These are phyloP conservation scores for Brevimyrus niger DNA, from an alignment of 2,113 vertebrate genomes.

Conservation along the genomic window DNA sequence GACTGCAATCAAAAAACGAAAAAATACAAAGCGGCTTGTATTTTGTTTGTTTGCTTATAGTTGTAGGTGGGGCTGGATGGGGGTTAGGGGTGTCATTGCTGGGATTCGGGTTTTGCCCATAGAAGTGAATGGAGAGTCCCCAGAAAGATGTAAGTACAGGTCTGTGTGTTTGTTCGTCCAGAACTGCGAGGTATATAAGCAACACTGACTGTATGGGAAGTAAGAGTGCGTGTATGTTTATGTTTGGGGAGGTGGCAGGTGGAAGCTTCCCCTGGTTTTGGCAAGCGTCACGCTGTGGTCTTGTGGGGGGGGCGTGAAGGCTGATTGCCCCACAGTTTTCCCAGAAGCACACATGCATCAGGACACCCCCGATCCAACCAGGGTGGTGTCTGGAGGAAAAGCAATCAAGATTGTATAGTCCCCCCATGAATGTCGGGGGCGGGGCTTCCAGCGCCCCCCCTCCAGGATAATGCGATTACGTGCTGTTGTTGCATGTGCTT, in stretches of 20 bases:
- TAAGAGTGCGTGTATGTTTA: neutral
- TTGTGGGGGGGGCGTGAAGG: neutral
- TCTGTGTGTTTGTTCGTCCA: neutral
- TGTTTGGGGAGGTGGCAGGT: neutral
- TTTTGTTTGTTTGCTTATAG: no score
- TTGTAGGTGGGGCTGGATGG: no score
- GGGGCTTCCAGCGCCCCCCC: constrained; percentile 12
- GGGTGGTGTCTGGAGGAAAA: neutral
- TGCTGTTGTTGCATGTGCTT: constrained; percentile 13
- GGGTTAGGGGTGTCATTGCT: no score
- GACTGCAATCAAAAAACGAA: no score
- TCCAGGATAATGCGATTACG: constrained; percentile 35
- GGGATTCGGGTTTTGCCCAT: no score
- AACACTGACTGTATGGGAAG: neutral
- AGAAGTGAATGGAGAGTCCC: no score
- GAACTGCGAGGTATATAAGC: neutral
- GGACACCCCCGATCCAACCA: neutral
- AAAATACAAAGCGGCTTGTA: no score
- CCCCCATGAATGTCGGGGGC: neutral
- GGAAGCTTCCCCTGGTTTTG: neutral
- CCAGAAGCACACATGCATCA: neutral
- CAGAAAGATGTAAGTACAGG: no score
- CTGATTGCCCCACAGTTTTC: neutral
- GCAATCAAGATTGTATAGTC: neutral
- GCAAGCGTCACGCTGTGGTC: neutral